Percentiles rank a stretch among this genome's conserved stretches.
phyloP scores from a whole-genome alignment of 2,888 invertebrate genomes.

The Hemicrepidius hirtus region DNA sequence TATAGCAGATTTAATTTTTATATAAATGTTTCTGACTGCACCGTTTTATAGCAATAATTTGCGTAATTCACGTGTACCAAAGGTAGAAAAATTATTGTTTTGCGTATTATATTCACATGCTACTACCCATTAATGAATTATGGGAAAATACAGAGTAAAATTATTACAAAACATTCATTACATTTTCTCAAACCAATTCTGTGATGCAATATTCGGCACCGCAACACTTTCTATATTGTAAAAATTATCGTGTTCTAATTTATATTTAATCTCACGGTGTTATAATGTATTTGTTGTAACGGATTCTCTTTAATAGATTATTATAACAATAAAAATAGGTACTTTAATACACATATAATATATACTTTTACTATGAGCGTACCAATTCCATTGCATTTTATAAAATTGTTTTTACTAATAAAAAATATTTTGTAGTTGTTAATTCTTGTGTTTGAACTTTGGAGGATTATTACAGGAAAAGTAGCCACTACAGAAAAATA shows the following conservation, averaged over 20 bases:
- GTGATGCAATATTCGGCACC: slow-evolving; percentile 39
- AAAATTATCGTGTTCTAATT: slow-evolving; percentile 34
- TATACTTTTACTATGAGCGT: too few relatives aligned
- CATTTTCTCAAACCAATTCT: slow-evolving; percentile 29
- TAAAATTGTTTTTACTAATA: too few relatives aligned
- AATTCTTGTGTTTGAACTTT: too few relatives aligned
- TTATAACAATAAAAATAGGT: too few relatives aligned
- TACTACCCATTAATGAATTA: slow-evolving; percentile 4
- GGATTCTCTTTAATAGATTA: neutral
- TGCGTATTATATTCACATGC: slow-evolving; percentile 5
- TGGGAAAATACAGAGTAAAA: slow-evolving; percentile 14
- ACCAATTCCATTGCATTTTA: neutral
- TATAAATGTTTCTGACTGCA: slow-evolving; percentile 15
- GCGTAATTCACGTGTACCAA: slow-evolving; percentile 3
- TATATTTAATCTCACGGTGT: slow-evolving; percentile 24
- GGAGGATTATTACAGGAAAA: too few relatives aligned
- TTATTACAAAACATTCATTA: slow-evolving; percentile 14
- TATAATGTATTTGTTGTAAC: neutral
- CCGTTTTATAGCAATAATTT: slow-evolving; percentile 1
- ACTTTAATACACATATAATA: too few relatives aligned
- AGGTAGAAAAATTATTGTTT: neutral
- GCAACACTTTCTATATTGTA: slow-evolving; percentile 44
- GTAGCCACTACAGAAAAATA: too few relatives aligned
- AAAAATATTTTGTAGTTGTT: too few relatives aligned
- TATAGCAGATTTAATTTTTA: slow-evolving; percentile 25